These are phyloP conservation scores for Vireo altiloquus DNA, from an alignment of 2,113 vertebrate species.

Conservation along the genomic window DNA sequence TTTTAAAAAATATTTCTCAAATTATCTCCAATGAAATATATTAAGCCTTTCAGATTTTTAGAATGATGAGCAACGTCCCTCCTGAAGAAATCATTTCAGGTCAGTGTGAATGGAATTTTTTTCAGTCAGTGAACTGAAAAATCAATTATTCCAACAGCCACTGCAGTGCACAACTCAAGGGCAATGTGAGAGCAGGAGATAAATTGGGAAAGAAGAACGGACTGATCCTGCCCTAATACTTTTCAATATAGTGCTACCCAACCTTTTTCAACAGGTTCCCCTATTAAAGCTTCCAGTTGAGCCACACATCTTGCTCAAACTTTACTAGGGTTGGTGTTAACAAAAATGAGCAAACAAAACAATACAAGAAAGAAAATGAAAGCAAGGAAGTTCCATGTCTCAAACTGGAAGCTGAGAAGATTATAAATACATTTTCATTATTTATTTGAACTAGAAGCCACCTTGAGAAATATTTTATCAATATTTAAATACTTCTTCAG, in stretches of 20 bases:
- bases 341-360: background rate
- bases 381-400: background rate
- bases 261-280: background rate
- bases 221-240: background rate
- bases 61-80: background rate
- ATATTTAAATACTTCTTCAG: background rate
- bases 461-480: background rate
- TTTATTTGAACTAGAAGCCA: background rate
- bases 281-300: background rate
- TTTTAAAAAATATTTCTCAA: background rate
- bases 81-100: background rate
- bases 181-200: background rate
- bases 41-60: background rate
- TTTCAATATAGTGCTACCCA: background rate
- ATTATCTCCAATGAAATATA: background rate
- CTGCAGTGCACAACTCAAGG: conserved; percentile 23
- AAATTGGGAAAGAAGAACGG: background rate
- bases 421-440: background rate
- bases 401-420: background rate
- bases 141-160: conserved; percentile 34
- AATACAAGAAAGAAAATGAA: background rate
- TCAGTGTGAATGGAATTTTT: conserved; percentile 36
- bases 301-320: background rate
- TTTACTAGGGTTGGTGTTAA: background rate
- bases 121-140: conserved; percentile 58